Evolutionary conservation across 2,797 vertebrate genomes (phyloP).

Genomic region (Orientallactaga sibirica): DNA sequence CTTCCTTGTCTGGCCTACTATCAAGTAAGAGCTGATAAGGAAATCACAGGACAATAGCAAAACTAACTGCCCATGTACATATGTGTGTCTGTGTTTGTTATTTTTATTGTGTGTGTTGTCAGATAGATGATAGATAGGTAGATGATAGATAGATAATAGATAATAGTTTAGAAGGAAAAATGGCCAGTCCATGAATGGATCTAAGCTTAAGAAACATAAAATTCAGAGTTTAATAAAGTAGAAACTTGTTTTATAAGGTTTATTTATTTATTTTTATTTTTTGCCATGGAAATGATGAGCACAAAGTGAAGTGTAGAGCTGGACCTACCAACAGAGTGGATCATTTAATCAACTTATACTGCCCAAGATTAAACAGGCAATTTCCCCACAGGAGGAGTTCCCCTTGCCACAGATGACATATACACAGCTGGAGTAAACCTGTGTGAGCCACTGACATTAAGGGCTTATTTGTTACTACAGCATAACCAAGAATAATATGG

Average conservation of each 20-base stretch:
- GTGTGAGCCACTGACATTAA: neutral
- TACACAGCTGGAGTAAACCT: neutral
- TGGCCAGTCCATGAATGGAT: too few relatives aligned
- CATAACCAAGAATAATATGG: neutral
- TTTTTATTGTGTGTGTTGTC: too few relatives aligned
- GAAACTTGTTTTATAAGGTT: neutral
- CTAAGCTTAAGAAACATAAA: too few relatives aligned
- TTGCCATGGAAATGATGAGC: neutral
- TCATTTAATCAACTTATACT: too few relatives aligned
- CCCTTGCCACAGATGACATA: neutral
- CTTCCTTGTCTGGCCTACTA: neutral
- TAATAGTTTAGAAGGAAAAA: neutral
- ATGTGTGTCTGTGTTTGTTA: too few relatives aligned
- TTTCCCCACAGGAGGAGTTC: neutral
- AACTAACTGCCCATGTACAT: neutral
- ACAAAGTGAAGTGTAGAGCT: neutral
- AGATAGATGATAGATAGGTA: too few relatives aligned
- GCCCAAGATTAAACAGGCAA: neutral
- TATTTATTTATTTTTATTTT: neutral
- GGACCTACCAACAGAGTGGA: neutral
- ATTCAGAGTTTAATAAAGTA: neutral
- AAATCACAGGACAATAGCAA: neutral
- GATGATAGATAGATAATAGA: too few relatives aligned
- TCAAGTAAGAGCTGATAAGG: neutral
- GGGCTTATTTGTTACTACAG: neutral